Evolutionary conservation across 2,797 vertebrate species (phyloP), one percentile per base, ranked within the genome.

Genomic region (Rhinatrema bivittatum): DNA sequence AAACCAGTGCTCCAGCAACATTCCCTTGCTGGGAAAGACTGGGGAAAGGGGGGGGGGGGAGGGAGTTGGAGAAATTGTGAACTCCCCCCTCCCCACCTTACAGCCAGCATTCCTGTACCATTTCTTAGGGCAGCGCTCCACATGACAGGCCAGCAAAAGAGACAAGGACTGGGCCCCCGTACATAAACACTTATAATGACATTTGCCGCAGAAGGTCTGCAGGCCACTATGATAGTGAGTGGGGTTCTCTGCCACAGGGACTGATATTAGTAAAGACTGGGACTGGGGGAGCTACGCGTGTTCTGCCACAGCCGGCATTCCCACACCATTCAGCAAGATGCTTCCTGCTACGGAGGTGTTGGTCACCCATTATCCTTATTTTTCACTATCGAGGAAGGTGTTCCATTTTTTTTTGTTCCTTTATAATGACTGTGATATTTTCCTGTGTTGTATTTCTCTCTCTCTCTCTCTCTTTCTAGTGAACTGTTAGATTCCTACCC

Each of bases 401-500:
- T 32, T 62, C 43, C 50, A 41, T 16, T 6, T 18, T 7, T 5
- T 39, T 28, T 36, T 12, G 23, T n/a, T 27, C 29, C 32, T 5
- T 10, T 13, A 29, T 18, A 10, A n/a, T n/a, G n/a, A n/a, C n/a
- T n/a, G n/a, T n/a, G n/a, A n/a, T n/a, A n/a, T n/a, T n/a, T n/a
- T n/a, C n/a, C n/a, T n/a, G n/a, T n/a, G n/a, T n/a, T n/a, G n/a
- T n/a, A 53, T 20, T 39, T 25, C 16, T 27, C 30, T 18, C 20
- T 21, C 36, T 29, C 26, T 3, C 2, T 40, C 52, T 51, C 57
- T 39, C 16, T 26, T 31, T 14, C 29, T 31, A n/a, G n/a, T n/a
- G n/a, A n/a, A n/a, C n/a, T n/a, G n/a, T n/a, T 37, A 3, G 29
- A 7, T n/a, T 15, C 32, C 20, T 15, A 23, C 19, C 14, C 25